Evolutionary conservation across 2,888 invertebrate genomes (phyloP), one percentile per base, ranked within the genome.

Genomic region (Hemistola chrysoprasaria): DNA sequence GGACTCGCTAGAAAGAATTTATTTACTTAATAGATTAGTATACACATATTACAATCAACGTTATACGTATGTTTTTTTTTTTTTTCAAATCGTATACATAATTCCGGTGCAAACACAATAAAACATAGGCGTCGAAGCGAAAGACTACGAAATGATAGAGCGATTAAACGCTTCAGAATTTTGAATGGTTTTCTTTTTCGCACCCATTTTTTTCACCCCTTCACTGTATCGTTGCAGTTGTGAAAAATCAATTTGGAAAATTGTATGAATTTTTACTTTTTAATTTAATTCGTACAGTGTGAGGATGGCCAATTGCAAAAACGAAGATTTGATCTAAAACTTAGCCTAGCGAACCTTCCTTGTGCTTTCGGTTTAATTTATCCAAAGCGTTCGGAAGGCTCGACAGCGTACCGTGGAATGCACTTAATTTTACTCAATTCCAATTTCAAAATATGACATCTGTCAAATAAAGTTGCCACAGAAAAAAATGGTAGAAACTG

Each of bases 261-360:
- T 55, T 56, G 38, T 61, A 50, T 60, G 39, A 45, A 50, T 51
- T 56, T 49, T 56, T 7, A 48, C 52, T 57, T 62, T 61, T 74
- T 62, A 64, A 70, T 63, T 71, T 67, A 62, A 69, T 71, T 79
- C 70, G 78, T 82, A 90, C 89, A 89, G 86, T 87, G 87, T 73
- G 85, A 84, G 86, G 87, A 80, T 88, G 89, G 90, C 89, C 89
- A 88, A 89, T 89, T 89, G 89, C 90, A 90, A 89, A 90, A 90
- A 90, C 90, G 90, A 89, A 89, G 89, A 85, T 90, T 89, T 90
- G 76, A 73, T 77, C 84, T 86, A 83, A 72, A 79, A 83, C 78
- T 82, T 77, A 85, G 67, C 65, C 78, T 82, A 80, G 62, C 77
- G 71, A 65, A 56, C 31, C 47, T 60, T 74, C 80, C 67, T 75